Base-by-base conservation (phyloP, 2,113 vertebrate genomes). In the Pituophis catenifer region DNA sequence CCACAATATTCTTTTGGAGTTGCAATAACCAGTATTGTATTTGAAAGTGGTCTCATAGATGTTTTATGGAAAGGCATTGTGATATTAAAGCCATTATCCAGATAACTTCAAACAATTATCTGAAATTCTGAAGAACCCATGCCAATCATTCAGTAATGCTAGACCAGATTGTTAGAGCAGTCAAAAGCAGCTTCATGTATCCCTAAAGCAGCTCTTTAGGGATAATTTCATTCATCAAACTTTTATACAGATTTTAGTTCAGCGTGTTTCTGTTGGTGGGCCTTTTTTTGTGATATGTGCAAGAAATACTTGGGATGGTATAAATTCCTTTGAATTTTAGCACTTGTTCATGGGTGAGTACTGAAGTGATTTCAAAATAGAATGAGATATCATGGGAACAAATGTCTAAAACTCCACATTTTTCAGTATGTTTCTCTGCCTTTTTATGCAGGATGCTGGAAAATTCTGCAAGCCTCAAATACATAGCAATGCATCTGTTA, bases 401-500 rank as follows among this genome's bases (percentile, higher is more conserved):
- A 53, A 23, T 23, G 89, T 89, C 54, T 24, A 57, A 89, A 55
- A 81, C 8, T 86, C 11, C 53, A 90, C 11, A 17, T 92, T 11
- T 87, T 86, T 93, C 75, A 90, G 5, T 62, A 24, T 13, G 38
- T 10, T 93, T 11, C 53, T 93, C 90, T 89, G 15, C 94, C 91
- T 95, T 86, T 89, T 92, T 29, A 48, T 93, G 90, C 94, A 99
- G 99, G 98, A 98, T 7, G 92, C 97, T 8, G 94, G 93, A 15
- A 97, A 96, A 33, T 95, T 98, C 94, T 96, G 98, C 53, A 98
- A 97, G 96, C 96, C 98, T 91, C 97, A 98, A 0, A 81, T 98
- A 23, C 98, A 98, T 93, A 99, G 97, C 95, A 98, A 97, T 6
- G 98, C 98, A 9, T 85, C 92, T 1, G 96, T 99, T 90, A 98